Evolutionary conservation across 2,888 invertebrate genomes (phyloP).

Genomic region (Peribatodes rhomboidaria): DNA sequence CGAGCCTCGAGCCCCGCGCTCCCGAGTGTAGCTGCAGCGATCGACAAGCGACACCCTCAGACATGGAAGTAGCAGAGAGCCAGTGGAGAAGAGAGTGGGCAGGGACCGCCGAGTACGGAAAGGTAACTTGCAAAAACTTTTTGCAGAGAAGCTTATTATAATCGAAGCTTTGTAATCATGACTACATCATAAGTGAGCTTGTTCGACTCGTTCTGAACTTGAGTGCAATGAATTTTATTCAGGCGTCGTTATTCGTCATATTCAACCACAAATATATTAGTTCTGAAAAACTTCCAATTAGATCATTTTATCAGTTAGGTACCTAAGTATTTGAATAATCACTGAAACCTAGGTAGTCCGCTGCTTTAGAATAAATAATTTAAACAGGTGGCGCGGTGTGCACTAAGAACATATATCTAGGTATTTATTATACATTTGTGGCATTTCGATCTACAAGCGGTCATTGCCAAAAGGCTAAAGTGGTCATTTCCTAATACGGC

Average conservation of each 20-base stretch:
- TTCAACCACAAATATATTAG: background rate
- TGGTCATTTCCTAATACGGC: slow-evolving; percentile 80
- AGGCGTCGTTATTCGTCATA: slow-evolving; percentile 3
- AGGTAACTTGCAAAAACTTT: slow-evolving; percentile 63
- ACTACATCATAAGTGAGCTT: slow-evolving; percentile 30
- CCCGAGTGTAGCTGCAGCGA: slow-evolving; percentile 83
- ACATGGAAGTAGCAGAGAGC: slow-evolving; percentile 80
- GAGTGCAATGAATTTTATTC: slow-evolving; percentile 10
- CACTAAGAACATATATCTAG: slow-evolving; percentile 7
- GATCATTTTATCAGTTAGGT: background rate
- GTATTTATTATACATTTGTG: slow-evolving; percentile 49
- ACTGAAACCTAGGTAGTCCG: background rate
- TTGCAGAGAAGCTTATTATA: slow-evolving; percentile 35
- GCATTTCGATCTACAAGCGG: slow-evolving; percentile 71
- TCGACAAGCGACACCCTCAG: slow-evolving; percentile 61
- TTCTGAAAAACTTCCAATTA: background rate
- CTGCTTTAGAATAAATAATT: background rate
- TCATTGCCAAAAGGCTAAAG: slow-evolving; percentile 82
- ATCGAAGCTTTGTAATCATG: slow-evolving; percentile 33
- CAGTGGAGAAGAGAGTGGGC: slow-evolving; percentile 84
- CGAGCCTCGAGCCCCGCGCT: slow-evolving; percentile 57
- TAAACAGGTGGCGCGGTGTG: slow-evolving; percentile 10
- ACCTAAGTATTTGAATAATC: background rate
- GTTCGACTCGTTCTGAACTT: slow-evolving; percentile 17
- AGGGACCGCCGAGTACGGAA: slow-evolving; percentile 83